Evolutionary conservation across 2,888 invertebrate species (phyloP).

Genomic region (Chrysodeixis includens): DNA sequence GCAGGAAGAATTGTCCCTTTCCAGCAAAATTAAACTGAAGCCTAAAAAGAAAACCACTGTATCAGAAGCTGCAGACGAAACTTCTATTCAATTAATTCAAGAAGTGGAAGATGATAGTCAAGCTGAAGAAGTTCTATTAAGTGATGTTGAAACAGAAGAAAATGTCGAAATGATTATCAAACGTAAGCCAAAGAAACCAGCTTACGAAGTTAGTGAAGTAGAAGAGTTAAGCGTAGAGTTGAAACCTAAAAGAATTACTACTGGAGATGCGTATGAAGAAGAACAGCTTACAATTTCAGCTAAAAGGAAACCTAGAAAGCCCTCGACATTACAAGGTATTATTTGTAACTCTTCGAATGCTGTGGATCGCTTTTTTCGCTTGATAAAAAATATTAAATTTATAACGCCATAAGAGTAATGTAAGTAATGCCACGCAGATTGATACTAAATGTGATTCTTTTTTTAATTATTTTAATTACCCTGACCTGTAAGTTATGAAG

Average conservation of each 20-base stretch:
- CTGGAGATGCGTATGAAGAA: slow-evolving; percentile 89
- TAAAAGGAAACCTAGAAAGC: slow-evolving; percentile 91
- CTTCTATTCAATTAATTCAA: slow-evolving; percentile 91
- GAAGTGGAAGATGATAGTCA: slow-evolving; percentile 91
- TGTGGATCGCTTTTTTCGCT: slow-evolving; percentile 9
- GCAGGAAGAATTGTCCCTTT: slow-evolving; percentile 92
- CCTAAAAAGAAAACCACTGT: slow-evolving; percentile 90
- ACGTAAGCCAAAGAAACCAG: slow-evolving; percentile 85
- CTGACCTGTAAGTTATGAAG: too few relatives aligned
- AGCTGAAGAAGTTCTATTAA: slow-evolving; percentile 91
- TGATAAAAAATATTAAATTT: background rate
- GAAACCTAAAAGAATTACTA: slow-evolving; percentile 80
- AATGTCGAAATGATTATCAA: slow-evolving; percentile 86
- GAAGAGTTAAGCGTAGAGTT: slow-evolving; percentile 90
- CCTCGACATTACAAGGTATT: slow-evolving; percentile 91
- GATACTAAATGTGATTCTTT: too few relatives aligned
- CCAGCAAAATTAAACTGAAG: slow-evolving; percentile 92
- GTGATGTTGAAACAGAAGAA: slow-evolving; percentile 90
- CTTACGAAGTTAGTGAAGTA: slow-evolving; percentile 90
- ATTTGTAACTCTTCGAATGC: slow-evolving; percentile 3
- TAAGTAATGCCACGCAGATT: slow-evolving; percentile 7
- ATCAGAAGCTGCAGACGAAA: slow-evolving; percentile 92
- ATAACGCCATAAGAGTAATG: slow-evolving; percentile 16
- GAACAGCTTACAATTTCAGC: slow-evolving; percentile 92
- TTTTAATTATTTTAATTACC: too few relatives aligned